These are phyloP conservation scores for Charadrius vociferus DNA, from an alignment of 2,113 vertebrate species.

Conservation along the genomic window DNA sequence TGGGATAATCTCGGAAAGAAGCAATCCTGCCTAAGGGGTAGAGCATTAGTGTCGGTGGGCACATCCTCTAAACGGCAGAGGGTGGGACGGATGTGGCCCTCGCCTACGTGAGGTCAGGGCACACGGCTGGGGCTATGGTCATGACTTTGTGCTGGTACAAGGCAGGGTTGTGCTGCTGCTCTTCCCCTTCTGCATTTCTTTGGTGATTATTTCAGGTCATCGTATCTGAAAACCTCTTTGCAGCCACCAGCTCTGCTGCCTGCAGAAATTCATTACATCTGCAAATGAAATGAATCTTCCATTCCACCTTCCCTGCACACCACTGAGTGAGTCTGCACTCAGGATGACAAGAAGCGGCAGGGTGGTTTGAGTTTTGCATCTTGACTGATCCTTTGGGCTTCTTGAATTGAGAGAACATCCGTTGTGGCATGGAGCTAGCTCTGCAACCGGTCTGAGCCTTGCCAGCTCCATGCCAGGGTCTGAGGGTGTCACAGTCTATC, in stretches of 20 bases:
- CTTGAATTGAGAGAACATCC: neutral
- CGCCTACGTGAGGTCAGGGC: rapidly evolving
- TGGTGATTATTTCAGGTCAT: neutral
- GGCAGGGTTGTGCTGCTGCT: neutral
- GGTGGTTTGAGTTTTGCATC: neutral
- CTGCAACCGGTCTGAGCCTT: neutral
- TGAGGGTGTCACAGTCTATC: neutral
- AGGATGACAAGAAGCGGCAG: neutral
- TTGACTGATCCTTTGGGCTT: neutral
- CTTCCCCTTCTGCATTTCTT: neutral
- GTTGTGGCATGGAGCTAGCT: neutral
- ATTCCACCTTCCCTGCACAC: neutral
- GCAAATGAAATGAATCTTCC: neutral
- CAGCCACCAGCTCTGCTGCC: neutral
- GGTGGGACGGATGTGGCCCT: neutral
- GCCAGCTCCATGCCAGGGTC: neutral
- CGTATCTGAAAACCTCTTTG: neutral
- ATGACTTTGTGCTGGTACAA: neutral
- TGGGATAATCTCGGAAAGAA: neutral
- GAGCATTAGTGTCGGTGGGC: rapidly evolving
- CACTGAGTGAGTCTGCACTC: neutral
- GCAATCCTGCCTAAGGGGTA: neutral
- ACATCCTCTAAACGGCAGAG: neutral
- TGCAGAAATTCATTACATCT: neutral
- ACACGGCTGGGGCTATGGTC: rapidly evolving